Conservation (phyloP, 1,140 invertebrate species). For the Psilanteris sp. region DNA sequence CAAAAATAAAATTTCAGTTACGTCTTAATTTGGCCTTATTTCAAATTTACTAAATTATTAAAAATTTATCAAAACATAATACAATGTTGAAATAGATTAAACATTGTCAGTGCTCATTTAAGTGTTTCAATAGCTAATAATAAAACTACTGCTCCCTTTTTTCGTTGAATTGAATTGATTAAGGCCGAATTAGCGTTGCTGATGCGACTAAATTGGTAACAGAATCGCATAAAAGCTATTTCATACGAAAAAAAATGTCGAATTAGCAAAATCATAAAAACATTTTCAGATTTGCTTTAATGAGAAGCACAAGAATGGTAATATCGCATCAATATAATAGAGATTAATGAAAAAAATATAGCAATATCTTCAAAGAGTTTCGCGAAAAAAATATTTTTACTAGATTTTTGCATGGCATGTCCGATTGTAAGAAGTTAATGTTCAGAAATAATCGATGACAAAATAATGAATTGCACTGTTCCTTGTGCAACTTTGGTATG, state of each 20-base stretch:
- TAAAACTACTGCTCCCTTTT: no score
- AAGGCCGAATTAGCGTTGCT: conserved; percentile 75
- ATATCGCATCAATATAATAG: no score
- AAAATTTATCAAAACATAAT: conserved; percentile 56
- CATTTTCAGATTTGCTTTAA: no score
- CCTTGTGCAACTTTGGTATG: conserved; percentile 56
- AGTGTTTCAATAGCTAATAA: no score
- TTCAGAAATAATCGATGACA: conserved; percentile 12
- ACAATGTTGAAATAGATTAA: conserved; percentile 15
- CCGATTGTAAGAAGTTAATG: not conserved
- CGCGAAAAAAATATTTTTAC: not conserved
- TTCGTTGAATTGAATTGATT: conserved; percentile 32
- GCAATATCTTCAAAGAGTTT: no score
- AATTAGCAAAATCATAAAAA: no score
- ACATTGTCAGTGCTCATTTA: no score
- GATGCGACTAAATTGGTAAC: conserved; percentile 72
- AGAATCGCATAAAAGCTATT: conserved; percentile 67
- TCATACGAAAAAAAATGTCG: no score
- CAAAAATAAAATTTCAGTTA: no score
- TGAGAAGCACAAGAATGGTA: no score
- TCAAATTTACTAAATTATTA: conserved; percentile 23
- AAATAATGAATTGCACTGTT: conserved; percentile 54
- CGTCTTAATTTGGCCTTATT: conserved; percentile 64
- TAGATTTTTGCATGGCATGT: conserved; percentile 27
- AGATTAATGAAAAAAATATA: no score